Conservation (phyloP, 2,113 vertebrate genomes). For the Apistogramma diplotaenia region DNA sequence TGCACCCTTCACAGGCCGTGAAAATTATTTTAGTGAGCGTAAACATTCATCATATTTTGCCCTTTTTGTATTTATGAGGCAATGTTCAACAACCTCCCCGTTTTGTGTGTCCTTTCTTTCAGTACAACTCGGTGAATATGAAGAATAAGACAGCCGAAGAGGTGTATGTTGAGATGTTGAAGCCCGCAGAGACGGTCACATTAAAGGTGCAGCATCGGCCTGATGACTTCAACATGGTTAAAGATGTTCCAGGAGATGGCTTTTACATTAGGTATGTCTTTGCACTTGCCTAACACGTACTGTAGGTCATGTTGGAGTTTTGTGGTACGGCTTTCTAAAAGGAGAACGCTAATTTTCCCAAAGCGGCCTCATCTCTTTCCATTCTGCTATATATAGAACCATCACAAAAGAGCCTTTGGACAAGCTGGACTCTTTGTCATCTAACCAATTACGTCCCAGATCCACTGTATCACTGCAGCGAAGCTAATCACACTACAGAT, state of each 20-base stretch:
- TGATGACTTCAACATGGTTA: constrained; percentile 88
- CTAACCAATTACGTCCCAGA: constrained; percentile 57
- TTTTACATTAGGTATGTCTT: constrained; percentile 91
- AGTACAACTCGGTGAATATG: constrained; percentile 90
- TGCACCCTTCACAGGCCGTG: background rate
- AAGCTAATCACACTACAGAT: constrained; percentile 42
- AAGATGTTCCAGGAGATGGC: constrained; percentile 90
- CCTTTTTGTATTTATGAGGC: background rate
- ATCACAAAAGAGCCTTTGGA: constrained; percentile 25
- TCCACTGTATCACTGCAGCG: constrained; percentile 23
- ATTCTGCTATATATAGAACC: constrained; percentile 42
- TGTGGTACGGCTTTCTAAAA: constrained; percentile 7
- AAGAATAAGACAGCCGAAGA: constrained; percentile 93
- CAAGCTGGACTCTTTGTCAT: constrained; percentile 51
- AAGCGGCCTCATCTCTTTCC: constrained; percentile 20
- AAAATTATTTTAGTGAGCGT: constrained; percentile 23
- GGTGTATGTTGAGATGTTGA: constrained; percentile 96
- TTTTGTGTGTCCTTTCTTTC: background rate
- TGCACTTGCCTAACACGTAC: background rate
- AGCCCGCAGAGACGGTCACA: constrained; percentile 86
- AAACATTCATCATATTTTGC: background rate
- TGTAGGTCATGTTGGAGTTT: background rate
- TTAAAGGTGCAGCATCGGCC: constrained; percentile 90
- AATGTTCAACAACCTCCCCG: background rate
- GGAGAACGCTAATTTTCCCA: background rate